phyloP scores from a whole-genome alignment of 2,113 vertebrate species.

The Chelonoidis abingdonii region DNA sequence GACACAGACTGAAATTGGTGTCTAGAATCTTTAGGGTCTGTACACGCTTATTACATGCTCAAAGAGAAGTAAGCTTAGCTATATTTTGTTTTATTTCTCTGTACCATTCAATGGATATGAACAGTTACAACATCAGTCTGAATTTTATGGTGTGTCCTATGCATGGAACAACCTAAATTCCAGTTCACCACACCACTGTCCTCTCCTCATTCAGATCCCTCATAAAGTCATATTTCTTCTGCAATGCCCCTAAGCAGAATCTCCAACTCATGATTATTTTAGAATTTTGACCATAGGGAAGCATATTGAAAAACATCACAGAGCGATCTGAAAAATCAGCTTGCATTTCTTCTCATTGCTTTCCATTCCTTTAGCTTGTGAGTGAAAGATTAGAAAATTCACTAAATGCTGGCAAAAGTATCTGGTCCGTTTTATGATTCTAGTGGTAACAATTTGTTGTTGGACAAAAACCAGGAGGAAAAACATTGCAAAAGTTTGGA shows the following conservation, averaged over 20 bases:
- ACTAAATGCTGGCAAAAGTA: neutral
- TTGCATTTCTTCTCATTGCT: neutral
- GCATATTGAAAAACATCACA: neutral
- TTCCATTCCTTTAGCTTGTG: neutral
- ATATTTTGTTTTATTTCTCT: neutral
- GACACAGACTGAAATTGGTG: neutral
- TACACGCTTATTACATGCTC: neutral
- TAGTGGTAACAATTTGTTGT: neutral
- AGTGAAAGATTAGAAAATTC: neutral
- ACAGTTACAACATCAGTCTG: neutral
- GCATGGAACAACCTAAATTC: neutral
- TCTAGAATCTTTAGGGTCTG: neutral
- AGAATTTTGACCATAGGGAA: neutral
- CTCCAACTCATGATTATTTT: neutral
- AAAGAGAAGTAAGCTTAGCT: neutral
- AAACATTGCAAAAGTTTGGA: neutral
- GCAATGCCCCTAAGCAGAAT: neutral
- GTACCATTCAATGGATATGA: neutral
- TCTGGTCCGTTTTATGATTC: neutral
- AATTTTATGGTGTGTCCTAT: neutral
- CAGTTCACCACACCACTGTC: neutral
- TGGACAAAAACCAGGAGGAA: rapidly evolving
- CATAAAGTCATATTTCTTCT: neutral
- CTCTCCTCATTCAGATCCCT: neutral
- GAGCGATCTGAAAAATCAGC: neutral